Evolutionary conservation across 2,113 vertebrate genomes (phyloP).

Genomic region (Amphiprion ocellaris): DNA sequence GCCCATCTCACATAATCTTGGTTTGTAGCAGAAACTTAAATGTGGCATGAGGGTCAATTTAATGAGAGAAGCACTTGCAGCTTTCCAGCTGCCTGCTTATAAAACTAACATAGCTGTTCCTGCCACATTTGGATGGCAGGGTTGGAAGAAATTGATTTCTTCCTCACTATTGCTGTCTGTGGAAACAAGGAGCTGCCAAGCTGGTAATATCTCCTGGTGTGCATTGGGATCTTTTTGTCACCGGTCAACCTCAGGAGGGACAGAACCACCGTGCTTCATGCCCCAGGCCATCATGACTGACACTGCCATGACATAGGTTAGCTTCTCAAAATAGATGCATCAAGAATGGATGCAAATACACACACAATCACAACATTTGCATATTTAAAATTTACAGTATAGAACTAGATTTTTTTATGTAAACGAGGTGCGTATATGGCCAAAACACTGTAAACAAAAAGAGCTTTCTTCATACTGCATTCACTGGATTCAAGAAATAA

Average conservation of each 20-base stretch:
- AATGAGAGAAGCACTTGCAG: constrained; percentile 75
- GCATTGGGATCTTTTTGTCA: constrained; percentile 59
- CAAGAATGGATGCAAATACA: constrained; percentile 16
- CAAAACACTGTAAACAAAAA: neutral
- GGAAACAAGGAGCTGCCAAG: constrained; percentile 62
- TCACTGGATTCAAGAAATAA: neutral
- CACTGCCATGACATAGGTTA: constrained; percentile 41
- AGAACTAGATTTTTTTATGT: neutral
- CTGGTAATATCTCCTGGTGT: constrained; percentile 52
- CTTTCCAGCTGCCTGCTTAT: constrained; percentile 76
- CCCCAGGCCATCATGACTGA: constrained; percentile 38
- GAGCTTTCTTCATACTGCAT: neutral
- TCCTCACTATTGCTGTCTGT: constrained; percentile 64
- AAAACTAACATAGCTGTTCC: constrained; percentile 57
- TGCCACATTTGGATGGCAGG: constrained; percentile 71
- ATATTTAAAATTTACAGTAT: neutral
- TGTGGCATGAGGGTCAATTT: constrained; percentile 74
- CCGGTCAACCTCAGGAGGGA: constrained; percentile 56
- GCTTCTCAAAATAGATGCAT: constrained; percentile 46
- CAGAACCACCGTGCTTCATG: constrained; percentile 38
- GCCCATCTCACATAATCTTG: constrained; percentile 49
- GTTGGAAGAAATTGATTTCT: constrained; percentile 65
- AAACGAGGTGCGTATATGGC: neutral
- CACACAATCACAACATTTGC: neutral
- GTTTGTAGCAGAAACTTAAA: constrained; percentile 55